These are phyloP conservation scores for Bradypodion pumilum DNA, from an alignment of 2,797 vertebrate species.

Conservation along the genomic window DNA sequence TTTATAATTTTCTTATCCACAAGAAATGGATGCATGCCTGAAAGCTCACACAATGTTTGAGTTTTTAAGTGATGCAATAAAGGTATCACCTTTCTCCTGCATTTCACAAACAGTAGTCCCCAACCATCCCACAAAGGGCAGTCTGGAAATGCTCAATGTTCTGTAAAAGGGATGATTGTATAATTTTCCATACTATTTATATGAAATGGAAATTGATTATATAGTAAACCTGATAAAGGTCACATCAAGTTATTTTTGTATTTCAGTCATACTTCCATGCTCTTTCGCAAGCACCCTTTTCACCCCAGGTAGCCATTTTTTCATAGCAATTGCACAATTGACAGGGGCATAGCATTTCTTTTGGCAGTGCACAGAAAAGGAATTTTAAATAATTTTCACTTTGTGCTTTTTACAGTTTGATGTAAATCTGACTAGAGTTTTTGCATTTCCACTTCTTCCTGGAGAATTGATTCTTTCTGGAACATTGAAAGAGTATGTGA, in stretches of 20 bases:
- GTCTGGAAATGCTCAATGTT: no score
- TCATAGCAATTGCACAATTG: constrained; percentile 3
- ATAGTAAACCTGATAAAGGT: constrained; percentile 7
- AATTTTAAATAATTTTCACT: neutral
- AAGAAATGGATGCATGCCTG: no score
- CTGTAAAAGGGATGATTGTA: neutral
- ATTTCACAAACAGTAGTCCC: no score
- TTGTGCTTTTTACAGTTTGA: neutral
- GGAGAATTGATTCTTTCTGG: no score
- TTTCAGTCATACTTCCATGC: constrained; percentile 22
- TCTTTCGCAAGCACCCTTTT: constrained; percentile 2
- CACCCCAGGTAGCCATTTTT: constrained; percentile 44
- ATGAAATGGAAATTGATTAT: neutral
- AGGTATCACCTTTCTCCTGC: no score
- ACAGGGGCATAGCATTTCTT: neutral
- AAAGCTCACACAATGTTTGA: no score
- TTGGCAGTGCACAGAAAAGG: neutral
- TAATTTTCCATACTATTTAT: neutral
- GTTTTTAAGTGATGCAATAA: no score
- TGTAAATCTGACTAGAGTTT: neutral
- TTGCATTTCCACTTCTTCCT: no score
- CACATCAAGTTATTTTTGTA: constrained; percentile 16
- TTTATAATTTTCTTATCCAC: no score
- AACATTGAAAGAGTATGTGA: no score
- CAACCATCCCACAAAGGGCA: no score